A percentile compares a stretch with the other conserved stretches of the same genome.
phyloP scores from a whole-genome alignment of 2,888 invertebrate species.

The Acrocera orbiculus region DNA sequence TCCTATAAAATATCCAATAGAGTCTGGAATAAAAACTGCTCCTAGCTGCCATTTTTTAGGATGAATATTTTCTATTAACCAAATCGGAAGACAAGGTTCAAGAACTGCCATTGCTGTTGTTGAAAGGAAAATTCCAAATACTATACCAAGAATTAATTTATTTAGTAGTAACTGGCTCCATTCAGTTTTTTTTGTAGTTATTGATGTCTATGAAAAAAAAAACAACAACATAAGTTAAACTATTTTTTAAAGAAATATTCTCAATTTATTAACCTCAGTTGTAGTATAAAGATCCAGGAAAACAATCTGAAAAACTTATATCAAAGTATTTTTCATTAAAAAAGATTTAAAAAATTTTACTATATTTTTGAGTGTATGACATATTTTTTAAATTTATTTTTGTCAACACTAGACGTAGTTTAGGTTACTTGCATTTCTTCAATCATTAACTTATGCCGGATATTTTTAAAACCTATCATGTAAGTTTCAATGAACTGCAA shows the following conservation, averaged over 20 bases:
- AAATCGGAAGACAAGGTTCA: slow-evolving; percentile 68
- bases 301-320: slow-evolving; percentile 20
- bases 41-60: slow-evolving; percentile 50
- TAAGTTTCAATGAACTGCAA: too few species aligned
- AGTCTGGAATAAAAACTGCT: slow-evolving; percentile 71
- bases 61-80: slow-evolving; percentile 41
- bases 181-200: slow-evolving; percentile 22
- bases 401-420: too few species aligned
- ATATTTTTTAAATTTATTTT: too few species aligned
- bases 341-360: too few species aligned
- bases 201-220: slow-evolving; percentile 11
- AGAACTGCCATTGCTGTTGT: slow-evolving; percentile 68
- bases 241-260: background rate
- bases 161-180: slow-evolving; percentile 42
- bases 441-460: too few species aligned
- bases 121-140: slow-evolving; percentile 55
- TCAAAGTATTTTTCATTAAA: background rate
- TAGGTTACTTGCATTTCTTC: too few species aligned
- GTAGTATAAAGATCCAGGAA: slow-evolving; percentile 25
- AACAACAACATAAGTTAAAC: too few species aligned
- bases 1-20: slow-evolving; percentile 64
- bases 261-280: slow-evolving; percentile 17
- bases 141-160: slow-evolving; percentile 42
- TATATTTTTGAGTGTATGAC: too few species aligned
- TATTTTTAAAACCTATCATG: too few species aligned